These are phyloP conservation scores for Microplitis mediator DNA, from an alignment of 1,140 invertebrate species.

Conservation along the genomic window DNA sequence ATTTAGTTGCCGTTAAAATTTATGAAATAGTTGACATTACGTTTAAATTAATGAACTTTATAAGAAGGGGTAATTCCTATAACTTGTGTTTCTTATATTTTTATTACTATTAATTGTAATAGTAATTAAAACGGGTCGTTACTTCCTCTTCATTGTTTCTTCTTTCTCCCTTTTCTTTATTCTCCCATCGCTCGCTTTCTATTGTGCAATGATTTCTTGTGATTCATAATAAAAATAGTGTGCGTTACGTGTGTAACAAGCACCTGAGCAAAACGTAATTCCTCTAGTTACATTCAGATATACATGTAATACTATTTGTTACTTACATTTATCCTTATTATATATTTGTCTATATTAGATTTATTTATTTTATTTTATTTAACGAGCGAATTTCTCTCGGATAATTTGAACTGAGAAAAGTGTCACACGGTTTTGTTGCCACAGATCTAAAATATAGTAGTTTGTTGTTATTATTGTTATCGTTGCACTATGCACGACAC, in stretches of 20 bases:
- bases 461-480: no score
- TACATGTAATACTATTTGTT: background rate
- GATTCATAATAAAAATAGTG: conserved; percentile 33
- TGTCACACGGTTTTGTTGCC: no score
- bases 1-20: no score
- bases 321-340: background rate
- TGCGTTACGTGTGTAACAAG: conserved; percentile 28
- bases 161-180: conserved; percentile 17
- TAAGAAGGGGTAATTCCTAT: no score
- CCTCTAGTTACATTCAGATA: background rate
- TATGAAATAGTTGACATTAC: no score
- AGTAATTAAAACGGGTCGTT: conserved; percentile 21
- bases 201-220: conserved; percentile 33
- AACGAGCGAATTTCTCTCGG: no score
- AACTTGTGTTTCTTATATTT: background rate
- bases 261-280: conserved; percentile 18
- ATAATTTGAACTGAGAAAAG: no score
- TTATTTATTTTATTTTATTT: no score
- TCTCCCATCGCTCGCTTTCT: conserved; percentile 32
- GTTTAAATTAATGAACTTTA: no score
- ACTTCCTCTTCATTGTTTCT: conserved; percentile 31
- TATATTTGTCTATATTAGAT: background rate
- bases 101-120: background rate
- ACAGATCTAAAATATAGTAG: no score
- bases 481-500: no score